phyloP scores from a whole-genome alignment of 2,113 vertebrate genomes.

The Perca fluviatilis region DNA sequence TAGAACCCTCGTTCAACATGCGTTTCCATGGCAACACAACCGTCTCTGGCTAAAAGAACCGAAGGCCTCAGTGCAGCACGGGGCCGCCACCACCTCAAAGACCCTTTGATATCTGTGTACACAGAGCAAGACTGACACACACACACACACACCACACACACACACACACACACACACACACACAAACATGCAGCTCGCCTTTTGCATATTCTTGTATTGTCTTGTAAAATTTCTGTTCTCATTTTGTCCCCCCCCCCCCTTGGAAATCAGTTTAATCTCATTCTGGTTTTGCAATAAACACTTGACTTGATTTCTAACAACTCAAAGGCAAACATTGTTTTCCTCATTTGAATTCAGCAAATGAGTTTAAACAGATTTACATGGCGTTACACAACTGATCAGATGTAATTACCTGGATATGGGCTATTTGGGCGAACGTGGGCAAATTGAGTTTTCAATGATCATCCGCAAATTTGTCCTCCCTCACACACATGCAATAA shows the following conservation, averaged over 20 bases:
- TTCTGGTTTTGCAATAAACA: conserved; percentile 49
- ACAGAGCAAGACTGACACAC: conserved; percentile 34
- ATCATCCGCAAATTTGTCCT: conserved; percentile 17
- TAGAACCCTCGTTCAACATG: conserved; percentile 80
- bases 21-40: conserved; percentile 83
- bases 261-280: conserved; percentile 47
- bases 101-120: conserved; percentile 74
- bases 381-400: conserved; percentile 40
- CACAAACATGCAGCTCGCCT: background rate
- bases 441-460: conserved; percentile 47
- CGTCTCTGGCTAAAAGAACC: conserved; percentile 73
- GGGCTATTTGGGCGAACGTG: conserved; percentile 25
- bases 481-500: background rate
- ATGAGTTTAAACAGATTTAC: conserved; percentile 53
- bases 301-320: conserved; percentile 57
- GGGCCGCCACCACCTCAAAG: conserved; percentile 74
- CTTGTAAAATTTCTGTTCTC: conserved; percentile 25
- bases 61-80: conserved; percentile 75
- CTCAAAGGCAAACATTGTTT: conserved; percentile 50
- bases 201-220: conserved; percentile 22
- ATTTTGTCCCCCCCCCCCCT: conserved; percentile 1
- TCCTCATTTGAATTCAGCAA: conserved; percentile 47
- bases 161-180: no score
- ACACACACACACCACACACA: conserved; percentile 25
- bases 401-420: conserved; percentile 50